phyloP scores from a whole-genome alignment of 2,797 vertebrate species.

The Nyctalus aviator region DNA sequence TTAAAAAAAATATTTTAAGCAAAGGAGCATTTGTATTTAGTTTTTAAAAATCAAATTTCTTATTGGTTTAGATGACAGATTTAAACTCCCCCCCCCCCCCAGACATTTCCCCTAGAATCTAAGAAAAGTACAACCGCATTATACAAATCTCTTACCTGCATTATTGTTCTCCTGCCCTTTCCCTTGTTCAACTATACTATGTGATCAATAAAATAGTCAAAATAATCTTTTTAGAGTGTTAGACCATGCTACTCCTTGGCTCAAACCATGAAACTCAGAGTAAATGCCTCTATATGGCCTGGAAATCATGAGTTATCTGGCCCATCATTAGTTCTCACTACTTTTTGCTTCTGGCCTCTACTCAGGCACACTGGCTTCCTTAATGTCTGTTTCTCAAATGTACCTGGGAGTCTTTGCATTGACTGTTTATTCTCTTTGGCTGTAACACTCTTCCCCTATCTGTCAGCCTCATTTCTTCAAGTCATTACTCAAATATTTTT shows the following conservation, averaged over 20 bases:
- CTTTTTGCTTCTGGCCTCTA: not conserved
- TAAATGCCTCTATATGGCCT: not conserved
- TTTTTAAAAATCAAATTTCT: constrained; percentile 16
- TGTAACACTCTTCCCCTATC: not conserved
- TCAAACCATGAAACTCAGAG: not conserved
- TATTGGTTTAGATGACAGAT: constrained; percentile 6
- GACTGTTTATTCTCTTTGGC: not conserved
- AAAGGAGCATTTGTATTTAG: not conserved
- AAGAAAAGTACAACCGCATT: not conserved
- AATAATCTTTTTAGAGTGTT: constrained; percentile 17
- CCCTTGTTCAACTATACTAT: not conserved
- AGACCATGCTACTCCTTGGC: not conserved
- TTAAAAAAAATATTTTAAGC: not conserved
- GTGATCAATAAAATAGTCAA: not conserved
- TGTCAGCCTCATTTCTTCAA: not conserved
- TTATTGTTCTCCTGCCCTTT: not conserved
- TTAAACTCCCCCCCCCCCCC: not conserved
- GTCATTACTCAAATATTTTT: not conserved
- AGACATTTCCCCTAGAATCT: not conserved
- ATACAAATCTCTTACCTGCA: not conserved
- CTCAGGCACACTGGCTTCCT: not conserved
- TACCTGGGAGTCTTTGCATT: not conserved
- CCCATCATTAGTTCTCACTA: not conserved
- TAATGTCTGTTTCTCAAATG: not conserved
- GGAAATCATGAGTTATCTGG: not conserved